These are phyloP conservation scores for Aplodontia rufa DNA, from an alignment of 2,113 vertebrate genomes.

Conservation along the genomic window DNA sequence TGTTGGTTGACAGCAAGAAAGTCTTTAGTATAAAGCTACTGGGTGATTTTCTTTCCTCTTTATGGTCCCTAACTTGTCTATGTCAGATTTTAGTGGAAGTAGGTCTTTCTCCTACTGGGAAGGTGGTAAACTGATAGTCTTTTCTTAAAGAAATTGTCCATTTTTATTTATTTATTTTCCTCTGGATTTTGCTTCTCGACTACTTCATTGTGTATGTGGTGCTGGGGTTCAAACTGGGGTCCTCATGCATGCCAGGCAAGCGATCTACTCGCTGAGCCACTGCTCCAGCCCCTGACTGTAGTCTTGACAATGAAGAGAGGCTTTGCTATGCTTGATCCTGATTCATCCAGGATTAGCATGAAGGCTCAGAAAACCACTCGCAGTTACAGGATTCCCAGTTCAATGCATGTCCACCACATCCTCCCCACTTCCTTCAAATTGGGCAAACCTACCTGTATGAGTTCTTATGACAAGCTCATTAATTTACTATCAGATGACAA, in stretches of 20 bases:
- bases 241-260: too few relatives aligned
- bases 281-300: too few relatives aligned
- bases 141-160: too few relatives aligned
- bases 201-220: too few relatives aligned
- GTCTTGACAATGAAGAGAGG: background rate
- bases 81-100: background rate
- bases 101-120: background rate
- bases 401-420: background rate
- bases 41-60: background rate
- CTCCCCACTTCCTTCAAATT: background rate
- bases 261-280: too few relatives aligned
- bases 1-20: background rate
- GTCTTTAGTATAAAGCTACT: background rate
- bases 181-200: too few relatives aligned
- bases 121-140: too few relatives aligned
- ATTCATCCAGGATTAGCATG: too few relatives aligned
- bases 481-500: background rate
- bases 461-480: background rate
- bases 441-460: background rate
- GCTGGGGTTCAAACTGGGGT: too few relatives aligned
- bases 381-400: background rate
- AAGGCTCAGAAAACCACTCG: background rate
- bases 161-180: too few relatives aligned
- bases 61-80: background rate
- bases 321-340: accelerated